Evolutionary conservation across 1,140 invertebrate genomes (phyloP), one percentile per base, ranked within the genome.

Genomic region (Lepidurus arcticus): DNA sequence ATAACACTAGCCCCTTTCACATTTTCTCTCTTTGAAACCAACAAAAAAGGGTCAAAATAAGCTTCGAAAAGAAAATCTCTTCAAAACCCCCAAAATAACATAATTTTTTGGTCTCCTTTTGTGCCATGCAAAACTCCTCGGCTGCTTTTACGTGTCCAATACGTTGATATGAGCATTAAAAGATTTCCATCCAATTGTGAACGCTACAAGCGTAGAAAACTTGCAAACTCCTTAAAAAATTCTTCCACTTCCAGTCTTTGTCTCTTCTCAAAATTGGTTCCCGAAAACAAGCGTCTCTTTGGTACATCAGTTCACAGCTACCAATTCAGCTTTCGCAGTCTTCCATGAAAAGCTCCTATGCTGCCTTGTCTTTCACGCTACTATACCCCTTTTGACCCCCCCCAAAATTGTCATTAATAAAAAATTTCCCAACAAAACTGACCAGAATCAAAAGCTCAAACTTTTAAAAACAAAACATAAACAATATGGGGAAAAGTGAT

Each of bases 141-240:
- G 21, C 16, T 65, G 6, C 16, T 65, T 65, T 65, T 21, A 65
- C 53, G 21, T 16, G 16, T 65, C 53, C 9, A 65, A 65, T 65
- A 65, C n/a, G 9, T 65, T 65, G 53, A 65, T 65, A 65, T 65
- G 53, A 65, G 53, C 53, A 65, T 65, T 65, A 65, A 65, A 65
- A 65, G 21, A 65, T 9, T 65, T 65, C 53, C 21, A n/a, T 21
- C 53, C 16, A 65, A 65, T n/a, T 65, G 16, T 21, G 53, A 21
- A 13, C 53, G 53, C 53, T 65, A 65, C 53, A 65, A 65, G 53
- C 53, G 53, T 65, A 65, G n/a, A 65, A 9, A 7, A 7, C 21
- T 65, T 3, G 53, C 53, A 13, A 34, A 34, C 4, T 34, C 34
- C 34, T 34, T 34, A 1, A 34, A 34, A 34, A 34, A 65, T 16